Base-by-base conservation (phyloP, 2,888 invertebrate species). In the Melitaea athalia region DNA sequence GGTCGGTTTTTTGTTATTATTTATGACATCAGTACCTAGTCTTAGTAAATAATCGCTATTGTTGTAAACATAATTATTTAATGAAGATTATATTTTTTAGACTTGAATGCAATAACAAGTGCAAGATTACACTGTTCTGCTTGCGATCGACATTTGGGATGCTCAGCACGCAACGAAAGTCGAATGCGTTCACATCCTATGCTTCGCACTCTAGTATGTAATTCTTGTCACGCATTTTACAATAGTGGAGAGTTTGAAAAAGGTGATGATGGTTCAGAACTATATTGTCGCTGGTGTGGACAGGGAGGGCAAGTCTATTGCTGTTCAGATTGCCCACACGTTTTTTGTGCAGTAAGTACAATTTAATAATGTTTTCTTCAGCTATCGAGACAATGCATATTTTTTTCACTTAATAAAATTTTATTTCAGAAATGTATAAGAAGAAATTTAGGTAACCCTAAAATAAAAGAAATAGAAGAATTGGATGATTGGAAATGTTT, bases 241-340 rank as follows among this genome's bases (percentile, higher is more conserved):
- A 95, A 95, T 64, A 96, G 96, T 82, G 96, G 96, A 6, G 96
- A 95, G 77, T 97, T 97, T 84, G 96, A 96, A 70, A 96, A 96
- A 86, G 96, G 96, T 62, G 96, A 96, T 83, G 97, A 97, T 88
- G 96, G 96, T 33, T 96, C 96, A 15, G 97, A 97, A 82, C 87
- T 97, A 71, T 97, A 96, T 79, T 97, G 97, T 77, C 94, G 96
- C 61, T 97, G 96, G 97, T 97, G 97, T 80, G 97, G 96, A 0
- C 96, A 97, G 83, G 97, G 95, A 5, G 95, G 95, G 5, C 95
- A 95, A 85, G 95, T 97, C 0, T 95, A 96, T 79, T 97, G 96
- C 80, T 97, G 97, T 79, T 95, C 96, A 2, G 94, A 94, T 72
- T 97, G 97, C 73, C 94, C 95, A 60, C 95, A 94, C 87, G 96